Base-by-base conservation (phyloP, 2,113 vertebrate species). In the Myrmophylax atrothorax region DNA sequence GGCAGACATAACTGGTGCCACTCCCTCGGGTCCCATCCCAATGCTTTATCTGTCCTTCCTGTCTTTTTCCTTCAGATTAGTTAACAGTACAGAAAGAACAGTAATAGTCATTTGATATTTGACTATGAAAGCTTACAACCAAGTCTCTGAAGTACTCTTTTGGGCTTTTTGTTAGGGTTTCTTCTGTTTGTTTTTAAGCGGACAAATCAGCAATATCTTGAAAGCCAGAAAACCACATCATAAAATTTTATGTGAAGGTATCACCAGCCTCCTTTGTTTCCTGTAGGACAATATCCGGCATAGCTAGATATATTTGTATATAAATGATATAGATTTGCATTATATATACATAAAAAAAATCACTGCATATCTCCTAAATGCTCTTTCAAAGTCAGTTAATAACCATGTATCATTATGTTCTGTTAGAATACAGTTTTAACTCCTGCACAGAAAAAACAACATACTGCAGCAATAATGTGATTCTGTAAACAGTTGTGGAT, bases 191-290 rank as follows among this genome's bases (percentile, higher is more conserved):
- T n/a, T 75, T 56, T 40, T 23, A 37, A 89, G 37, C 31, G 68
- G 44, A 78, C 20, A 82, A 82, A 90, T 85, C 63, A 79, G 82
- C 75, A 90, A 20, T 35, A 76, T 37, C 66, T 73, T 3, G 1
- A 94, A 83, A 94, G 40, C 12, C 46, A 88, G 75, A 93, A 93
- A 93, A 66, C 63, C 83, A 83, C 72, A 86, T 59, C 14, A 28
- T 88, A 74, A 95, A 83, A 22, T 59, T 83, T 86, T 55, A 84
- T 81, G 72, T 3, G 7, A 77, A 12, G n/a, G 28, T 86, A 47
- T 90, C 83, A 59, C 35, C 59, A 69, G 18, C 6, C 33, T 20
- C 15, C 52, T 77, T 92, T 81, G 52, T 37, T 90, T 92, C 92
- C 73, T 67, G 40, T 40, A 73, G 73, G 38, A 25, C 4, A 17